phyloP scores from a whole-genome alignment of 2,113 vertebrate genomes.

The Fulmarus glacialis region DNA sequence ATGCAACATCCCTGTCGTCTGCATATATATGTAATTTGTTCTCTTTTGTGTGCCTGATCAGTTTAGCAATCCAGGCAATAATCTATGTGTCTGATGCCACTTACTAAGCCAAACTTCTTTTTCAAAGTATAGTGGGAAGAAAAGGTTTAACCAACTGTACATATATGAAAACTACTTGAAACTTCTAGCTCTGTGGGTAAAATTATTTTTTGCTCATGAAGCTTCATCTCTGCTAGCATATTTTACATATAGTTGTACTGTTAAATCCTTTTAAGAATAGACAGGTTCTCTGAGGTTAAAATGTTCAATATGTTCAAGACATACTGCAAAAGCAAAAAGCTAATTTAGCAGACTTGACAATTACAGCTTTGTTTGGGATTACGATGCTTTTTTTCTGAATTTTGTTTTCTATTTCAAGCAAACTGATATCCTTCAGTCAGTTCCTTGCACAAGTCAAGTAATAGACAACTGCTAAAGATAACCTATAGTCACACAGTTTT shows the following conservation, averaged over 20 bases:
- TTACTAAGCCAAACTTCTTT: neutral
- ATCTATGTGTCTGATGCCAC: neutral
- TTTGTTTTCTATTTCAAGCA: neutral
- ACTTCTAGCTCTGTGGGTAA: neutral
- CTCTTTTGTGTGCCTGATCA: neutral
- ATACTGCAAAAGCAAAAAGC: neutral
- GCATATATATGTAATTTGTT: neutral
- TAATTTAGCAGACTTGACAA: neutral
- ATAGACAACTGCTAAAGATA: neutral
- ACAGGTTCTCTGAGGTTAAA: neutral
- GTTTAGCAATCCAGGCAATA: neutral
- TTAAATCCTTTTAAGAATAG: neutral
- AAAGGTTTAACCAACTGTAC: neutral
- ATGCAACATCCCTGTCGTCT: neutral
- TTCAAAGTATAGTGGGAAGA: neutral
- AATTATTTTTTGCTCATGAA: neutral
- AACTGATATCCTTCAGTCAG: neutral
- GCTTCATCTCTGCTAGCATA: neutral
- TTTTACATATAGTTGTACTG: neutral
- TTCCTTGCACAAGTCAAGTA: neutral
- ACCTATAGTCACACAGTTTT: neutral
- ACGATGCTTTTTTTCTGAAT: neutral
- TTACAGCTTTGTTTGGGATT: neutral
- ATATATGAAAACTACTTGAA: neutral
- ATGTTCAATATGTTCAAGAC: neutral